Base-by-base conservation (phyloP, 2,113 vertebrate genomes). In the Raphicerus campestris region DNA sequence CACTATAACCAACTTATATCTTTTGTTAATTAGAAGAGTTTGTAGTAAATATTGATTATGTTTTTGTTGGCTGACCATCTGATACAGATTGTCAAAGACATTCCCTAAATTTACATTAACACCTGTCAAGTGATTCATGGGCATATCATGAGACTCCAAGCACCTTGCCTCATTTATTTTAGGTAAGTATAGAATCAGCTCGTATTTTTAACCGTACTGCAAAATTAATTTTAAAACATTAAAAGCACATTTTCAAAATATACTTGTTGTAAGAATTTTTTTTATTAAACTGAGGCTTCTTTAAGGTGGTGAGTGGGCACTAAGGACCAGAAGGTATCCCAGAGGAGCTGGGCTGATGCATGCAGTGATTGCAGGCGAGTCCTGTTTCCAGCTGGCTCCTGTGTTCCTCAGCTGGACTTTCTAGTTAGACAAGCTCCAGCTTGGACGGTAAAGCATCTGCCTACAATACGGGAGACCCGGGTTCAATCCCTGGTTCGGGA, bases 91-190 rank as follows among this genome's bases (percentile, higher is more conserved):
- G 56, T 93, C 73, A 51, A 39, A 19, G 87, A 28, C 39, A 8
- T 20, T 77, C 39, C 42, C 42, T 30, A 45, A 53, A 32, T n/a
- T 78, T 49, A 2, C 24, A 61, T 80, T 47, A 73, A 70, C 24
- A 63, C 20, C 75, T 85, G 11, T 61, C n/a, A 9, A 49, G 55
- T 58, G 60, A 26, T 63, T 93, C 55, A 47, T 49, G 10, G 51
- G 1, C 6, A 1, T 66, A 49, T 78, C 58, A 49, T 32, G 24
- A 81, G 35, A 73, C 22, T 55, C 5, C 2, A 53, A 2, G 7
- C n/a, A 77, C 60, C 20, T 93, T 84, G 45, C 82, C 60, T 89
- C 26, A 20, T 85, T 80, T 92, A 75, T 88, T 75, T 91, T 51
- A n/a, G n/a, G 19, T 61, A 86, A 83, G 58, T 51, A 19, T 10